Conservation (phyloP, 2,113 vertebrate species). For the Istiophorus platypterus region DNA sequence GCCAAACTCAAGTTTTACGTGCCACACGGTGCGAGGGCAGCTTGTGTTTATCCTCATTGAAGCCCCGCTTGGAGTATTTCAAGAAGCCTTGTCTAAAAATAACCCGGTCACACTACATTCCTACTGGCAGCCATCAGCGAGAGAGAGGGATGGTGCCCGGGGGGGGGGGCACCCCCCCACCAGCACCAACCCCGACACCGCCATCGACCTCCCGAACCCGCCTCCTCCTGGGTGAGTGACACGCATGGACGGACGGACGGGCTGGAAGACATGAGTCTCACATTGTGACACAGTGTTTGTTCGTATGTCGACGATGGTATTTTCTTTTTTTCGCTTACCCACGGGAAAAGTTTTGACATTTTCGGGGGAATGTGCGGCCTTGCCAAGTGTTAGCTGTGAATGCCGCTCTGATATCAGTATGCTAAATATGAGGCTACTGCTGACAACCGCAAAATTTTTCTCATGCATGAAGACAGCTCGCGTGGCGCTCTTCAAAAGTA, state of each 20-base stretch:
- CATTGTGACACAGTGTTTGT: neutral
- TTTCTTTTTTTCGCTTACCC: neutral
- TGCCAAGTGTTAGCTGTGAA: neutral
- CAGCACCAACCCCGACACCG: neutral
- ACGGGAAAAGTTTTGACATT: neutral
- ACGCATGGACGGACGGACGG: neutral
- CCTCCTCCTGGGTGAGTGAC: constrained; percentile 25
- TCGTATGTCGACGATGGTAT: neutral
- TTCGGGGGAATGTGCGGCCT: neutral
- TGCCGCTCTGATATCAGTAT: neutral
- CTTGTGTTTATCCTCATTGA: constrained; percentile 88
- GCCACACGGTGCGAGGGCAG: constrained; percentile 80
- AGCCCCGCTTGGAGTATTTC: constrained; percentile 84
- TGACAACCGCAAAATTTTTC: neutral
- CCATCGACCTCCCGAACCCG: constrained; percentile 8
- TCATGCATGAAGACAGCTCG: neutral
- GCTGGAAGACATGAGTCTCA: neutral
- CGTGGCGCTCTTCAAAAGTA: no score
- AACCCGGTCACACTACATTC: constrained; percentile 90
- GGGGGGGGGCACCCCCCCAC: constrained; percentile 9
- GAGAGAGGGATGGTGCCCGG: constrained; percentile 33
- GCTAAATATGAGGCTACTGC: neutral
- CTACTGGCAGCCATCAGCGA: constrained; percentile 74
- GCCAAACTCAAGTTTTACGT: constrained; percentile 60
- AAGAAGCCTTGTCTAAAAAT: constrained; percentile 91